Evolutionary conservation across 2,888 invertebrate species (phyloP).

Genomic region (Oxystoma pomonae): DNA sequence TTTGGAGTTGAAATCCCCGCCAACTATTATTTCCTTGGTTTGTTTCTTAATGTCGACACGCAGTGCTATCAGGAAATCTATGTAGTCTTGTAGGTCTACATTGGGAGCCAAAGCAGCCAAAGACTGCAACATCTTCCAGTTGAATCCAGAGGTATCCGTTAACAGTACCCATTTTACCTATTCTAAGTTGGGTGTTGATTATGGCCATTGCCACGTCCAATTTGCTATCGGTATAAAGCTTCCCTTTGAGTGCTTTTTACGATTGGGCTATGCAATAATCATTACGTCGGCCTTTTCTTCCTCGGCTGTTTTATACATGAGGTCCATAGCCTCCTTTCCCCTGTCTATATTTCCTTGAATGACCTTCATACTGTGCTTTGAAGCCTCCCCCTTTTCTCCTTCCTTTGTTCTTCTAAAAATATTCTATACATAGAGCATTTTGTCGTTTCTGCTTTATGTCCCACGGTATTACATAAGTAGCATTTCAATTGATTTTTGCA

Average conservation of each 20-base stretch:
- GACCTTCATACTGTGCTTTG: background rate
- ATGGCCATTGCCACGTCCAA: conserved; percentile 2
- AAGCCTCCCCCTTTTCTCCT: conserved; percentile 9
- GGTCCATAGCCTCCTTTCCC: conserved; percentile 12
- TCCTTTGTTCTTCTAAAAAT: background rate
- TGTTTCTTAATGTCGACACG: conserved; percentile 1
- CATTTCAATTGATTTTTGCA: conserved; percentile 17
- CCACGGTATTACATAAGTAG: conserved; percentile 13
- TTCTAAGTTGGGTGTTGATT: background rate
- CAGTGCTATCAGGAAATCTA: background rate
- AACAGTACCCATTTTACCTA: background rate
- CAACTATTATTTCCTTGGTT: background rate
- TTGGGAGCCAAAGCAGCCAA: background rate
- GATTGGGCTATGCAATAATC: conserved; percentile 17
- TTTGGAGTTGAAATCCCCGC: conserved; percentile 18
- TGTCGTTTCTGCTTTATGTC: conserved; percentile 16
- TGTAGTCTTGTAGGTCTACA: background rate
- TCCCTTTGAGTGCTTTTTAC: background rate
- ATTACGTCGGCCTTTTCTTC: conserved; percentile 12
- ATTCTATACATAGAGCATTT: conserved; percentile 13
- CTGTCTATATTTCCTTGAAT: conserved; percentile 13
- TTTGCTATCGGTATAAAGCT: background rate
- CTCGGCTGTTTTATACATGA: conserved; percentile 12
- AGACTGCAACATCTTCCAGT: background rate
- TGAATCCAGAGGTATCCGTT: background rate